phyloP scores from a whole-genome alignment of 2,888 invertebrate genomes.

The Pyrrhosoma nymphula region DNA sequence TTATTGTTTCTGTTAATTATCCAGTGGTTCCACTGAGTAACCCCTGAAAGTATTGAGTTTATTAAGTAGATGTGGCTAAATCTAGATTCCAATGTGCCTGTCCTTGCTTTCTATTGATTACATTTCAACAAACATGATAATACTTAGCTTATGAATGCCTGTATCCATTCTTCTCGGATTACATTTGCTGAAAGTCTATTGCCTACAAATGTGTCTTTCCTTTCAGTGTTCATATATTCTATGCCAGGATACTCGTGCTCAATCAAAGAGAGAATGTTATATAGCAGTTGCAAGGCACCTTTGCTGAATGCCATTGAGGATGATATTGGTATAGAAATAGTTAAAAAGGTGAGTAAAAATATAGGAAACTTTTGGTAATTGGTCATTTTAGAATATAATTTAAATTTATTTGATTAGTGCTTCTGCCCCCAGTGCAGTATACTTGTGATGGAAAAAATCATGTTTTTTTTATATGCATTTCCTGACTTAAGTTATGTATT shows the following conservation, averaged over 20 bases:
- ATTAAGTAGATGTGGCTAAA: no score
- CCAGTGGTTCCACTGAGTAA: no score
- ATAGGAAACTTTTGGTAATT: no score
- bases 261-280: slow-evolving; percentile 98
- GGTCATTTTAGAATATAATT: no score
- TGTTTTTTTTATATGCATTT: no score
- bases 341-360: slow-evolving; percentile 87
- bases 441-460: neutral
- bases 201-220: slow-evolving; percentile 57
- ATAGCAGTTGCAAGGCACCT: slow-evolving; percentile 97
- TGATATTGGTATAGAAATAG: slow-evolving; percentile 87
- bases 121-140: no score
- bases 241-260: slow-evolving; percentile 98
- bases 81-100: no score
- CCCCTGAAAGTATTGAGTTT: no score
- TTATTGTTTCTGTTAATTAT: no score
- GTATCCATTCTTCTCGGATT: neutral
- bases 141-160: no score
- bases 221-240: slow-evolving; percentile 96
- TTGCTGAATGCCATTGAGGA: slow-evolving; percentile 90
- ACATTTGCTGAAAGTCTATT: slow-evolving; percentile 24
- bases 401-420: neutral
- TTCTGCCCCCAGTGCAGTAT: neutral
- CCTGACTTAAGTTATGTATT: no score
- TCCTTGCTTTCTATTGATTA: no score